Base-by-base conservation (phyloP, 2,888 invertebrate species). In the Pollenia angustigena region DNA sequence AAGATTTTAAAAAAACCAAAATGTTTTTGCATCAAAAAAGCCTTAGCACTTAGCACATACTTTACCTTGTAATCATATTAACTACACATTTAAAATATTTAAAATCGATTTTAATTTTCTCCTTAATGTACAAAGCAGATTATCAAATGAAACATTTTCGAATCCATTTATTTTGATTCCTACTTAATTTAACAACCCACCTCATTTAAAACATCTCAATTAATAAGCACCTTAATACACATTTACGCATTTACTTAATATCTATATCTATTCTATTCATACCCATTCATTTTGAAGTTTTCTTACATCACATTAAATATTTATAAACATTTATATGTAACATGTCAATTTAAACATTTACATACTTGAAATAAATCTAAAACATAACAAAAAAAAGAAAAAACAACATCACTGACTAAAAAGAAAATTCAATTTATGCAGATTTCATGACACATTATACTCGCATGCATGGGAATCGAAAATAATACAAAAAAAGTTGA, bases 391-490 rank as follows among this genome's bases (percentile, higher is more conserved):
- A 56, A 52, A 16, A 6, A 54, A 74, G 52, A 46, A 64, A 66
- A 42, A 52, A 23, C 23, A 23, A 23, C 23, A 23, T 2, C 18
- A 46, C 11, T 32, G 6, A 56, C 16, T 54, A 52, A 50, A 79
- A 50, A 48, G 46, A 62, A 86, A 79, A 75, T 54, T 86, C 79
- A 83, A 83, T 86, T 86, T 86, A 83, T 86, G 71, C 60, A 86
- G 75, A 86, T 83, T 83, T 83, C 64, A 86, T 80, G 75, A 79
- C 56, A 79, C 75, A 80, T 82, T 86, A 64, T 74, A 69, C 40
- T 64, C 62, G 14, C 16, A 16, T 23, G 32, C 52, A 56, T 8
- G 44, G 42, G 42, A 83, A 64, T 50, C 14, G 42, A 16, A 56
- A 48, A 50, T 8, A 46, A 71, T 23, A 16, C 8, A 42, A 40